Base-by-base conservation (phyloP, 2,797 vertebrate genomes). In the Silurus lanzhouensis region DNA sequence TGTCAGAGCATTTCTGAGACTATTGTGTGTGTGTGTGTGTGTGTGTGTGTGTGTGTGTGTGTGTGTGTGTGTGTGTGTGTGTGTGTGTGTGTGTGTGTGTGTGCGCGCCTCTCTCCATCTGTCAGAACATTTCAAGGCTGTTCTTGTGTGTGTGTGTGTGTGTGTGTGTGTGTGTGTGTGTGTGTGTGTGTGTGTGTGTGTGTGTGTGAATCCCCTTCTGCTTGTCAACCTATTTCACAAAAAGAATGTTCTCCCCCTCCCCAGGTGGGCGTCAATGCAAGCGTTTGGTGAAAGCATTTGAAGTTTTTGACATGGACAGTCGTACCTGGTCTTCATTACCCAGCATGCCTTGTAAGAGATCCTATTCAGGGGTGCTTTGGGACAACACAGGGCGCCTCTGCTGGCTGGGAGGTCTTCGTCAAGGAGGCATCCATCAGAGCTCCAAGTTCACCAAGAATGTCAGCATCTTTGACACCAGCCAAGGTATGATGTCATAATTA, bases 381-480 rank as follows among this genome's bases (percentile, higher is more conserved):
- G 94, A 97, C 19, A 88, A 93, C 6, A 93, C 93, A 10, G 96
- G 95, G 22, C 95, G 94, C 78, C 91, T 99, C 85, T 98, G 97
- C 92, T 96, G 98, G 86, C 94, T 99, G 1, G 98, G 98, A 52
- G 98, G 98, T 20, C 94, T 99, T 86, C 93, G 97, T 27, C 97
- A 98, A 89, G 97, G 97, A 0, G 96, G 97, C 13, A 94, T 96
- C 86, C 98, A 99, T 92, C 95, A 97, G 70, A 96, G 95, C 90
- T 98, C 98, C 89, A 99, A 99, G 92, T 99, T 99, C 92, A 97
- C 98, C 90, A 97, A 96, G 93, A 99, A 97, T 0, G 94, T 99
- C 93, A 97, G 98, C 38, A 93, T 98, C 87, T 99, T 98, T 15
- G 96, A 99, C 93, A 93, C 97, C 81, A 96, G 94, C 55, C 97